Percentiles rank a stretch among this genome's conserved stretches.
Evolutionary conservation across 2,113 vertebrate genomes (phyloP).

Genomic region (Anguilla rostrata): DNA sequence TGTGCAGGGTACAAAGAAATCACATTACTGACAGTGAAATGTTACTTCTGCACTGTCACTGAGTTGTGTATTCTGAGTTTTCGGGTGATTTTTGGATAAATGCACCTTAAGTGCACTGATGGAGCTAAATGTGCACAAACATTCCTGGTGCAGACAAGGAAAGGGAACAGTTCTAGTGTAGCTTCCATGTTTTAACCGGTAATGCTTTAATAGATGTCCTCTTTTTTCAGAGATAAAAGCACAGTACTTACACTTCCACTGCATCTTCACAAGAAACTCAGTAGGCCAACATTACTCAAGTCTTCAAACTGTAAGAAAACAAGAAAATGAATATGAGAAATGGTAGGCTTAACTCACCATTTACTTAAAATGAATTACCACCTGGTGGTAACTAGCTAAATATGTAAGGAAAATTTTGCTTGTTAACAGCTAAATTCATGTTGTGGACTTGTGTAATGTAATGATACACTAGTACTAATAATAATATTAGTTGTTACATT

Average conservation of each 20-base stretch:
- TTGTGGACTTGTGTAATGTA: too few species aligned
- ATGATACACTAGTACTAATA: too few species aligned
- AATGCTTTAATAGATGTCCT: constrained; percentile 28
- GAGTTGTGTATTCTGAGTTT: background rate
- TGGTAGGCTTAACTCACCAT: too few species aligned
- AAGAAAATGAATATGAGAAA: too few species aligned
- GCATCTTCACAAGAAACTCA: constrained; percentile 38
- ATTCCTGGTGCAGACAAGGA: constrained; percentile 25
- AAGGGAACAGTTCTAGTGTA: constrained; percentile 23
- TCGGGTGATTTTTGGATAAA: constrained; percentile 16
- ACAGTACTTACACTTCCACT: constrained; percentile 20
- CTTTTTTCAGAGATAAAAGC: constrained; percentile 28
- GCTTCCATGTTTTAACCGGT: constrained; percentile 25
- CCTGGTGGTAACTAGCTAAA: too few species aligned
- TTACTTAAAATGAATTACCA: too few species aligned
- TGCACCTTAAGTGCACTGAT: constrained; percentile 33
- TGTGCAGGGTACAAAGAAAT: constrained; percentile 14
- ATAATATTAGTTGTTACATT: too few species aligned
- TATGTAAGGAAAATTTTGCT: too few species aligned
- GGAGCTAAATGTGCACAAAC: constrained; percentile 32
- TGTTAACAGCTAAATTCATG: too few species aligned
- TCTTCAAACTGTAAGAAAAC: too few species aligned
- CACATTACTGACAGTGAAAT: constrained; percentile 8
- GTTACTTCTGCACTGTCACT: constrained; percentile 5
- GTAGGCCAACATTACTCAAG: too few species aligned